Evolutionary conservation across 1,140 invertebrate genomes (phyloP), one percentile per base, ranked within the genome.

Genomic region (Drosophila navojoa): DNA sequence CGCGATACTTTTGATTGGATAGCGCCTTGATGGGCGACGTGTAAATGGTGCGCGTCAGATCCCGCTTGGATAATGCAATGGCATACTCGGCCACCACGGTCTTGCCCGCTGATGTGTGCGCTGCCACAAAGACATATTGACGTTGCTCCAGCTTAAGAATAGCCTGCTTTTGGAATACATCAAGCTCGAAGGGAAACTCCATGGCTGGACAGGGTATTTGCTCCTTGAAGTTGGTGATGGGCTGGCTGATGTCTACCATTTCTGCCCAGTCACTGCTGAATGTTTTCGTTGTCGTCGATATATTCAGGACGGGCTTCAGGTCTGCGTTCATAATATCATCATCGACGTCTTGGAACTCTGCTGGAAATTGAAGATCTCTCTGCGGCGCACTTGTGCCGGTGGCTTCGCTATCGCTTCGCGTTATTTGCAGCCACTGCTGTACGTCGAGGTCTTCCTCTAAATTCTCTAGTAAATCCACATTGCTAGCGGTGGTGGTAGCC

Each of bases 51-150:
- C 98, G 96, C 0, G 98, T 99, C 94, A 97, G 97, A 91, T 99
- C 97, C 79, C 97, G 96, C 80, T 97, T 95, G 11, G 98, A 98
- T 71, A 99, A 93, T 0, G 98, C 98, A 81, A 98, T 97, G 3
- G 99, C 99, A 93, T 99, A 99, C 93, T 99, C 99, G 3, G 99
- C 99, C 11, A 99, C 98, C 0, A 99, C 98, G 2, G 99, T 99
- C 94, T 99, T 99, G 15, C 99, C 99, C 4, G 99, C 99, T 0
- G 98, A 99, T 0, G 99, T 99, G 92, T 99, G 99, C 11, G 99
- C 99, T 7, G 99, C 97, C 1, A 99, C 98, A 93, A 99, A 99
- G 2, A 99, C 98, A 93, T 98, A 98, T 76, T 98, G 95, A 49
- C 97, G 96, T 82, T 98, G 95, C 93, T 99, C 98, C 42, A 99